Base-by-base conservation (phyloP, 2,113 vertebrate species). In the Toxostoma redivivum region DNA sequence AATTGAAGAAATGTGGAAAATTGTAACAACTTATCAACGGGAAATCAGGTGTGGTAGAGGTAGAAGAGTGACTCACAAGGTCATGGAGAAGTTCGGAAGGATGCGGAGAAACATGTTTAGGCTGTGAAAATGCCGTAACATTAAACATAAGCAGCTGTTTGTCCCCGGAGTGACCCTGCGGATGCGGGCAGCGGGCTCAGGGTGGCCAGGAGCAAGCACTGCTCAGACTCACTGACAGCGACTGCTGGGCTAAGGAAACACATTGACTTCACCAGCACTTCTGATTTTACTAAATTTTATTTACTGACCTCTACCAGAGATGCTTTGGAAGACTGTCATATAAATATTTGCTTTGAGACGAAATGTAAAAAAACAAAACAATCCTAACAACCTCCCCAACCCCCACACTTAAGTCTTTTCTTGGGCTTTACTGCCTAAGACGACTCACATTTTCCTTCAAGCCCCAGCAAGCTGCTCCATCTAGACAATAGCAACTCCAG, bases 141-240 rank as follows among this genome's bases (percentile, higher is more conserved):
- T 38, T 53, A 19, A 56, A 54, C 20, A 30, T 1, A 42, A 74
- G 38, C 2, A 2, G 25, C 12, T 3, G 4, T 44, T 51, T 15
- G 21, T 44, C 22, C 12, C 30, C 4, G 0, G 57, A 35, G 44
- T 3, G 12, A 6, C 42, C 5, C 8, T 0, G 23, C 19, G 23
- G 31, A n/a, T 37, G 7, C 4, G 1, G 24, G 33, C 53, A 65
- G 45, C 7, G 4, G 62, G 15, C 19, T 18, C 25, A 3, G 28
- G 47, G 35, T 3, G 31, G 33, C 9, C 47, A n/a, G 44, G 27
- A 33, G 15, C 42, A 22, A 8, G 2, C 23, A 6, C 10, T 47
- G 27, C 70, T 44, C 57, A 15, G 48, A 33, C 35, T 73, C 69
- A 5, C 58, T 8, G 31, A 7, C 37, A 40, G 40, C 12, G 5